phyloP scores from a whole-genome alignment of 2,113 vertebrate genomes.

The Anhinga rufa region DNA sequence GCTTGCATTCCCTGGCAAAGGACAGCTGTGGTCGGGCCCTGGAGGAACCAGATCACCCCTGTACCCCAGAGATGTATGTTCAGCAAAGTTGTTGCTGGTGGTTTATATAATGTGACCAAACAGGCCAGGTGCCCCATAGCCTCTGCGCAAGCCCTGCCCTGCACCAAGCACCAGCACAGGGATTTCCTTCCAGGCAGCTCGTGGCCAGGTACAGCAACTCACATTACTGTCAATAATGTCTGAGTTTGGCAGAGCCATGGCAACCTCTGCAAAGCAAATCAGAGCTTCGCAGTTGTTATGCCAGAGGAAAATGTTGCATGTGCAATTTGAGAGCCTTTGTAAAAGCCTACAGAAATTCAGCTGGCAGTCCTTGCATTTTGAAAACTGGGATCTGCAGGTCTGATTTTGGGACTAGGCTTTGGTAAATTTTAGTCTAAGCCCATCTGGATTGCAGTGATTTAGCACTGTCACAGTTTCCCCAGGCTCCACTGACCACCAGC shows the following conservation, averaged over 20 bases:
- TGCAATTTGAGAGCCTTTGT: neutral
- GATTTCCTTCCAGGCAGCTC: neutral
- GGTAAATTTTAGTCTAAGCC: neutral
- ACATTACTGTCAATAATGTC: neutral
- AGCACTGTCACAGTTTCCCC: neutral
- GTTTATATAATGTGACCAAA: neutral
- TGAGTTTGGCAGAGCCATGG: neutral
- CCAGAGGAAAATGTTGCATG: neutral
- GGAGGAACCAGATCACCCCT: rapidly evolving
- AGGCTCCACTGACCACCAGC: neutral
- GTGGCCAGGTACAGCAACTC: neutral
- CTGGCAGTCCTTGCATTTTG: neutral
- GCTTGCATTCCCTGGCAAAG: neutral
- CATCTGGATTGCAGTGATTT: neutral
- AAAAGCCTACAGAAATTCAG: neutral
- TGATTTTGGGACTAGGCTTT: neutral
- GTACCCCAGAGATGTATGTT: neutral
- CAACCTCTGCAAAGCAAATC: neutral
- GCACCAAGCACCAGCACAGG: neutral
- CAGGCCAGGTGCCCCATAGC: neutral
- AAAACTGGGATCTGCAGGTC: neutral
- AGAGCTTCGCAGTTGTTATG: neutral
- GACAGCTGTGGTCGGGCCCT: neutral
- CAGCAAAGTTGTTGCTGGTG: neutral
- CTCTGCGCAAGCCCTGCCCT: neutral